phyloP scores from a whole-genome alignment of 2,797 vertebrate species.

The Emydoidea blandingii region DNA sequence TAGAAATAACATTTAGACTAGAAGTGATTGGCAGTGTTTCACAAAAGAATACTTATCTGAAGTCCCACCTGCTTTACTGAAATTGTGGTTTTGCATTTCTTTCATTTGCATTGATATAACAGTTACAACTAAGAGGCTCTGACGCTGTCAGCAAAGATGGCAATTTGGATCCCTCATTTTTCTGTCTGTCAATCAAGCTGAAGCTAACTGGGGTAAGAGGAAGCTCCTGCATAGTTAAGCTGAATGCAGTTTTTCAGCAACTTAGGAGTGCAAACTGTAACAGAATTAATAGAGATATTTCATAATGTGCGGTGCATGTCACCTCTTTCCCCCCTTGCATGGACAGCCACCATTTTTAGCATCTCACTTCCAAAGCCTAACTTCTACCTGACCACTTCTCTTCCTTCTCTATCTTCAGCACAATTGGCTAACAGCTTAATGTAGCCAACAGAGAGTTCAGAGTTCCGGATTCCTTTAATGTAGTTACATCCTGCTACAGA shows the following conservation, averaged over 20 bases:
- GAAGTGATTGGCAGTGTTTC: background rate
- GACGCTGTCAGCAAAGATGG: background rate
- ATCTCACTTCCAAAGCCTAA: background rate
- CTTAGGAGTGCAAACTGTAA: background rate
- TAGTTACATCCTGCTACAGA: background rate
- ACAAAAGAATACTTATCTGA: background rate
- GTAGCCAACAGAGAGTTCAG: background rate
- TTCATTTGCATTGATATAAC: background rate
- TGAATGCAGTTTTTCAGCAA: background rate
- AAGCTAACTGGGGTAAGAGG: background rate
- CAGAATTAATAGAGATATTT: background rate
- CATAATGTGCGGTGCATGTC: fast-evolving
- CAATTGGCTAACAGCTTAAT: background rate
- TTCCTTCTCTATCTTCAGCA: background rate
- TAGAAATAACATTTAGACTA: constrained; percentile 7
- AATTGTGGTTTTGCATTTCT: background rate
- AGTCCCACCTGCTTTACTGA: background rate
- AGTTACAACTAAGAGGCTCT: background rate
- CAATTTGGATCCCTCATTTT: background rate
- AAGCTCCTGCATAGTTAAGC: background rate
- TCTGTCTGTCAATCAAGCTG: background rate
- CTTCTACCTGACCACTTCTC: background rate
- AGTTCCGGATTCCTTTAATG: background rate
- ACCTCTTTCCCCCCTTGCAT: background rate
- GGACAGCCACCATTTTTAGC: background rate